A percentile compares a stretch with the other conserved stretches of the same genome.
phyloP scores from a whole-genome alignment of 1,140 invertebrate genomes.

The Euwallacea similis region DNA sequence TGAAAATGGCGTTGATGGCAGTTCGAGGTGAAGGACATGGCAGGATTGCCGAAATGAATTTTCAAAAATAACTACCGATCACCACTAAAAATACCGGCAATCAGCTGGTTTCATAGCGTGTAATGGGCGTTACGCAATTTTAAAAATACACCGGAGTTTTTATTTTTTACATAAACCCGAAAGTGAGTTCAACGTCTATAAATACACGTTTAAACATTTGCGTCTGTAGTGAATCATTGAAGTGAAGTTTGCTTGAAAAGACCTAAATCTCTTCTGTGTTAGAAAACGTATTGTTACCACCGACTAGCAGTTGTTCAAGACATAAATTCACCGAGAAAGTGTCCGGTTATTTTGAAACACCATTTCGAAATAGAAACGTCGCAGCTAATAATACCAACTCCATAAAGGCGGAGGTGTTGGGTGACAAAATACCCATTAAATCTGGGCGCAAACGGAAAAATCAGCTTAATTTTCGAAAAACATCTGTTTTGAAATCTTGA shows the following conservation, averaged over 20 bases:
- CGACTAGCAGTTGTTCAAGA: no score
- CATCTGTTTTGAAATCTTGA: constrained; percentile 13
- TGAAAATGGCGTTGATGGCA: neutral
- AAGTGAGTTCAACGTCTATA: constrained; percentile 21
- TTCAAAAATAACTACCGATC: neutral
- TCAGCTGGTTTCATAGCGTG: constrained; percentile 8
- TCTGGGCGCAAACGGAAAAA: constrained; percentile 15
- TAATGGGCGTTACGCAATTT: constrained; percentile 16
- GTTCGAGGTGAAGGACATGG: constrained; percentile 21
- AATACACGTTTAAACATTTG: constrained; percentile 7
- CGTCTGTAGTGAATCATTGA: constrained; percentile 2
- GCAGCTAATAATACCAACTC: constrained; percentile 34
- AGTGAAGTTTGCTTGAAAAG: no score
- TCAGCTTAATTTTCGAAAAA: constrained; percentile 32
- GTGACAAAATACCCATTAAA: constrained; percentile 37
- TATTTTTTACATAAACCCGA: neutral
- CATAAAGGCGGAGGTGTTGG: constrained; percentile 38
- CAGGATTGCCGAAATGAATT: constrained; percentile 5
- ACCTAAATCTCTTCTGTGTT: no score
- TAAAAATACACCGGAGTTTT: constrained; percentile 9
- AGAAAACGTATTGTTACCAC: no score
- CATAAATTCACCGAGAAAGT: neutral
- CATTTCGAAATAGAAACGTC: constrained; percentile 31
- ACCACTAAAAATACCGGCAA: constrained; percentile 12
- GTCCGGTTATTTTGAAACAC: neutral